Evolutionary conservation across 2,888 invertebrate genomes (phyloP).

Genomic region (Melikaiella ostensackeni): DNA sequence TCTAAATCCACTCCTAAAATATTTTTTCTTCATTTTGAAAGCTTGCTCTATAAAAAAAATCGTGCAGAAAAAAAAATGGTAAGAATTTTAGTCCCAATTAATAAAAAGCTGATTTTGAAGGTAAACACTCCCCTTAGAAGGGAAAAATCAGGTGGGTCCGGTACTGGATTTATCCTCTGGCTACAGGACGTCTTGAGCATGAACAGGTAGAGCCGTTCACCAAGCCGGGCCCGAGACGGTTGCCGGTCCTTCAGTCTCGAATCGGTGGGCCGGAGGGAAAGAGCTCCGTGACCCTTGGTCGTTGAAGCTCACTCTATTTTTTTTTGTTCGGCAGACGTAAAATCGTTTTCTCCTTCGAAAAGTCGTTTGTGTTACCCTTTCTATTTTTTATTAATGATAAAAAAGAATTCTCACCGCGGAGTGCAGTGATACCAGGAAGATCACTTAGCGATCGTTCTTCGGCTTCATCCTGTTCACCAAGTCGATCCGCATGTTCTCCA

Average conservation of each 20-base stretch:
- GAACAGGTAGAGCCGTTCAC: conserved; percentile 67
- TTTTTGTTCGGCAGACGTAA: not conserved
- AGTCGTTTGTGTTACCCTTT: not conserved
- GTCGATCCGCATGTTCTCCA: conserved; percentile 26
- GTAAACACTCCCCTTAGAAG: conserved; percentile 31
- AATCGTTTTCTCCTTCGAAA: conserved; percentile 4
- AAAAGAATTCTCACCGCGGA: not conserved
- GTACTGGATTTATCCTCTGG: conserved; percentile 49
- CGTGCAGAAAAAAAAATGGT: not conserved
- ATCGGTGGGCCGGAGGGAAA: conserved; percentile 75
- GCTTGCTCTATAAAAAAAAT: not conserved
- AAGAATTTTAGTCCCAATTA: not conserved
- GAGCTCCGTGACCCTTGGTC: conserved; percentile 75
- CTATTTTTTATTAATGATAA: not conserved
- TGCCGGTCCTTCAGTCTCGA: conserved; percentile 71
- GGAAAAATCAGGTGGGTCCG: conserved; percentile 37
- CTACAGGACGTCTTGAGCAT: conserved; percentile 50
- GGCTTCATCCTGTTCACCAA: conserved; percentile 4
- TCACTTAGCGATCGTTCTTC: conserved; percentile 27
- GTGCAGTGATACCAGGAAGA: conserved; percentile 25
- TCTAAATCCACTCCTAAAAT: too few relatives aligned
- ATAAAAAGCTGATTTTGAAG: not conserved
- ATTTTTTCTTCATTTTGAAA: too few relatives aligned
- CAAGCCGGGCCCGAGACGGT: conserved; percentile 60
- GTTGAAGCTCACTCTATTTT: conserved; percentile 13